Evolutionary conservation across 2,113 vertebrate genomes (phyloP).

Genomic region (Tonatia bakeri): DNA sequence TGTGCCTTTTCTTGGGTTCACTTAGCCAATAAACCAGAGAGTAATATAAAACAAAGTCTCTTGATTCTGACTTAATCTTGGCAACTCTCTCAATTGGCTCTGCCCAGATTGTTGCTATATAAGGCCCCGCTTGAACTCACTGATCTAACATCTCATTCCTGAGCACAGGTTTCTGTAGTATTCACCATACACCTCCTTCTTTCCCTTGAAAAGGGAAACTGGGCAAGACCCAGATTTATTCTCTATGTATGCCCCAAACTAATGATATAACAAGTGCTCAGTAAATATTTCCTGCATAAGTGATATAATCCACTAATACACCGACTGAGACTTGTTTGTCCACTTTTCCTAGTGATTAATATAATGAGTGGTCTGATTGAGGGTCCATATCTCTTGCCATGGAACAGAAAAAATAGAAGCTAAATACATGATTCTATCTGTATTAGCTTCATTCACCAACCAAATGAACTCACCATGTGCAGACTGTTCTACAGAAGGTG

Average conservation of each 20-base stretch:
- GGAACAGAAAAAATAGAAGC: not conserved
- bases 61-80: not conserved
- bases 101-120: not conserved
- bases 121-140: not conserved
- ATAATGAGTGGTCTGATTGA: not conserved
- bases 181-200: not conserved
- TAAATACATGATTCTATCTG: not conserved
- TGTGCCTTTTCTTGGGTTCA: not conserved
- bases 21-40: not conserved
- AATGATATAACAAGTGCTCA: not conserved
- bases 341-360: not conserved
- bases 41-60: not conserved
- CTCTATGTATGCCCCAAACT: not conserved
- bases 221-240: not conserved
- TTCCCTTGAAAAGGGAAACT: not conserved
- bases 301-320: not conserved
- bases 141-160: not conserved
- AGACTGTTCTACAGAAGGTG: constrained; percentile 70
- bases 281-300: not conserved
- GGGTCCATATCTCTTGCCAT: not conserved
- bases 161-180: not conserved
- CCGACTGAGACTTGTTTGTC: not conserved
- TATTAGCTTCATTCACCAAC: constrained; percentile 55
- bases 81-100: not conserved
- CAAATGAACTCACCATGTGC: constrained; percentile 57